A percentile compares a stretch with the other conserved stretches of the same genome.
Evolutionary conservation across 1,140 invertebrate genomes (phyloP).

Genomic region (Drosophila bocqueti): DNA sequence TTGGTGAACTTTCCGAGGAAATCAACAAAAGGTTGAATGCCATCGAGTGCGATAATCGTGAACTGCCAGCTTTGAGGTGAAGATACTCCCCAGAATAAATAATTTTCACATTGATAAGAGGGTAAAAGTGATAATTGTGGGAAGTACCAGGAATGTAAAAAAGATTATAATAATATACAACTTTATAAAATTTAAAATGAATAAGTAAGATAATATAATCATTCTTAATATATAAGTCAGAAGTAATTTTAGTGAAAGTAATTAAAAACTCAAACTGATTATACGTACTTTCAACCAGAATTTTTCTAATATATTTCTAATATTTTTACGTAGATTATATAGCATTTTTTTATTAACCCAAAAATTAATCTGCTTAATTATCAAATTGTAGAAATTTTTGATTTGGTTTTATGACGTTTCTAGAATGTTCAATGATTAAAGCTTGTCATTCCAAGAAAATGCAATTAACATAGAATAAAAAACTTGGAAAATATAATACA

Average conservation of each 20-base stretch:
- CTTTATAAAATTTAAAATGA: not conserved
- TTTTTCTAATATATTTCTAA: not conserved
- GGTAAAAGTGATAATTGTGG: not conserved
- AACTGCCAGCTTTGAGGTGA: slow-evolving; percentile 8
- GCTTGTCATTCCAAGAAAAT: not conserved
- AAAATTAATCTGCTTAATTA: not conserved
- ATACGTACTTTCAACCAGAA: not conserved
- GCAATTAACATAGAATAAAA: not conserved
- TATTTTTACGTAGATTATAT: no score
- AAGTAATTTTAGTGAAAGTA: not conserved
- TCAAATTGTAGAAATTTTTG: not conserved
- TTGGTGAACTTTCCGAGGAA: slow-evolving; percentile 38
- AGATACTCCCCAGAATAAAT: not conserved
- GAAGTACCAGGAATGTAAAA: not conserved
- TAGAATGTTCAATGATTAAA: not conserved
- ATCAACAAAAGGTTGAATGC: slow-evolving; percentile 38
- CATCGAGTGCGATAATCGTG: slow-evolving; percentile 18
- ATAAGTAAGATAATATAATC: not conserved
- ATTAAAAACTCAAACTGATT: no score
- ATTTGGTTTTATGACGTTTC: not conserved
- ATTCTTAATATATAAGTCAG: not conserved
- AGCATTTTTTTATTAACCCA: not conserved
- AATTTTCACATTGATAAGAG: slow-evolving; percentile 4
- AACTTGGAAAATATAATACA: not conserved
- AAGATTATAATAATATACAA: not conserved